phyloP scores from a whole-genome alignment of 2,113 vertebrate genomes.

The Solenodon paradoxus region DNA sequence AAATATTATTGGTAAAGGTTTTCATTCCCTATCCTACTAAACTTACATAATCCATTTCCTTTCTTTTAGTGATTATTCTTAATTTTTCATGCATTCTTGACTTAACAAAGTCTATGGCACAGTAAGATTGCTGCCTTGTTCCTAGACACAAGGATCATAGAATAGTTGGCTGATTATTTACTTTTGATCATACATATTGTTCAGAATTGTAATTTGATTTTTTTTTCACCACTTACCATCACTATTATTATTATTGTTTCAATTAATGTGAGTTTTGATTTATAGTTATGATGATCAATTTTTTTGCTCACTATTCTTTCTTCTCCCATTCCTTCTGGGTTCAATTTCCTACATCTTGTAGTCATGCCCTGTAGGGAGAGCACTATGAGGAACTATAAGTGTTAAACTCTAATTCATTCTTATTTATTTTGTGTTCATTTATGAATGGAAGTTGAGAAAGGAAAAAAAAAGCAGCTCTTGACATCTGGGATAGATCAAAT shows the following conservation, averaged over 20 bases:
- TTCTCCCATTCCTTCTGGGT: slow-evolving; percentile 1
- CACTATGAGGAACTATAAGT: neutral
- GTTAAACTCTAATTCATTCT: slow-evolving; percentile 37
- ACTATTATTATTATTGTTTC: neutral
- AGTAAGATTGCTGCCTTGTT: neutral
- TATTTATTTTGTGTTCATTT: slow-evolving; percentile 35
- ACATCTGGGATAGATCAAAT: slow-evolving; percentile 1
- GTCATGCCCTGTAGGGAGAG: slow-evolving; percentile 19
- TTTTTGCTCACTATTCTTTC: neutral
- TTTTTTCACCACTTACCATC: neutral
- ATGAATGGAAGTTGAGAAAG: neutral
- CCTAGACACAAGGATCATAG: neutral
- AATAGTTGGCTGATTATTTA: neutral
- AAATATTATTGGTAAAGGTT: neutral
- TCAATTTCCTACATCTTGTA: slow-evolving; percentile 34
- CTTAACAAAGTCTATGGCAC: neutral
- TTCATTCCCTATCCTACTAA: neutral
- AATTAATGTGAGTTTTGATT: slow-evolving; percentile 19
- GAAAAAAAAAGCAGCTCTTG: neutral
- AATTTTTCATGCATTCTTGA: neutral
- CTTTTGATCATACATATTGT: neutral
- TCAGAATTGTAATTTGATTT: neutral
- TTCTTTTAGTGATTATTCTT: neutral
- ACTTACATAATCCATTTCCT: neutral
- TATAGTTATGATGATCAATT: neutral